These are phyloP conservation scores for Archaeoteleia sp. DNA, from an alignment of 2,888 invertebrate genomes.

Conservation along the genomic window DNA sequence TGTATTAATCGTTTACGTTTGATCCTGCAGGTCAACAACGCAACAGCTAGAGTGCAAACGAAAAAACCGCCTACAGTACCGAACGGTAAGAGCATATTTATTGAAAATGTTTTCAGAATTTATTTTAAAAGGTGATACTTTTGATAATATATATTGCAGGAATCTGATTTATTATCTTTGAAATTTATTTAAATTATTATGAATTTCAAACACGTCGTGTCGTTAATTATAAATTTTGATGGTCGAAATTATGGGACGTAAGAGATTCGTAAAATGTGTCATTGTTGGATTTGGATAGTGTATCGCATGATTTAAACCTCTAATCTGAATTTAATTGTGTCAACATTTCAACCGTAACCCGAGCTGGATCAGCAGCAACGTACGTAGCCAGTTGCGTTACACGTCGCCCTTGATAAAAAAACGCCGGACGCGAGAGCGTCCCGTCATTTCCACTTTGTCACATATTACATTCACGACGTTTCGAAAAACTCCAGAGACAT, in stretches of 20 bases:
- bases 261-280: background rate
- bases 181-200: too few species aligned
- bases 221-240: too few species aligned
- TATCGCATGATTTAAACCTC: constrained; percentile 41
- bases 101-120: too few species aligned
- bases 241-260: too few species aligned
- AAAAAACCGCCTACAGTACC: constrained; percentile 96
- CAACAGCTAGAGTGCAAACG: constrained; percentile 99
- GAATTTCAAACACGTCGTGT: too few species aligned
- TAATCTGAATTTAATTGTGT: constrained; percentile 66
- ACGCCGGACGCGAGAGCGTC: constrained; percentile 10
- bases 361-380: constrained; percentile 63
- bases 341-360: constrained; percentile 61
- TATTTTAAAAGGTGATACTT: too few species aligned
- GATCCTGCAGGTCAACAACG: constrained; percentile 95
- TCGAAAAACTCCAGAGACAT: too few species aligned
- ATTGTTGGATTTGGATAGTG: background rate
- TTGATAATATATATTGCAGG: too few species aligned
- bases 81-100: constrained; percentile 83
- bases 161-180: too few species aligned
- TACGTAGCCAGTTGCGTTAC: constrained; percentile 38
- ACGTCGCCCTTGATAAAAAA: constrained; percentile 41
- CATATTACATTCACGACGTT: background rate
- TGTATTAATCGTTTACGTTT: constrained; percentile 31
- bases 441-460: constrained; percentile 26